These are phyloP conservation scores for Brachionus angularis DNA, from an alignment of 1,140 invertebrate genomes.

Conservation along the genomic window DNA sequence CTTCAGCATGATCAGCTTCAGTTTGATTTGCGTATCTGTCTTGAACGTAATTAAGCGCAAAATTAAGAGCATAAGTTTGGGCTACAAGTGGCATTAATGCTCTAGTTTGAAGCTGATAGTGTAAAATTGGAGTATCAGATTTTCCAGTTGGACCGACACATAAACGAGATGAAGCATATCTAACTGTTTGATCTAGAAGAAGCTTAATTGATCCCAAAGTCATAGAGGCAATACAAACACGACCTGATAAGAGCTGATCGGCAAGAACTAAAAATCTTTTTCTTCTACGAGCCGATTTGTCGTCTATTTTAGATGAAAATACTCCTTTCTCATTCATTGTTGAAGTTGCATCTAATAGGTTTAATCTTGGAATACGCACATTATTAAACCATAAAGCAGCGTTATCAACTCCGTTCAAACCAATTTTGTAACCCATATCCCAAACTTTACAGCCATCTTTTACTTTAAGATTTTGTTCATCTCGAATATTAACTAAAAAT, in stretches of 20 bases:
- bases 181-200: conserved; percentile 20
- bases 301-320: conserved; percentile 2
- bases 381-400: conserved; percentile 53
- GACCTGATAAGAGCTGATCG: conserved; percentile 54
- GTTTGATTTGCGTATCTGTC: conserved; percentile 46
- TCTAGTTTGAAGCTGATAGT: conserved; percentile 54
- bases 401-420: conserved; percentile 56
- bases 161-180: conserved; percentile 52
- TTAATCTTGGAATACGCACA: conserved; percentile 52
- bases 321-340: conserved; percentile 49
- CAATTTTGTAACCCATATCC: conserved; percentile 57
- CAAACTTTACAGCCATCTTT: conserved; percentile 51
- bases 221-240: conserved; percentile 56
- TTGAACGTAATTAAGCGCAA: conserved; percentile 54
- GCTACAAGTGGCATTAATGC: conserved; percentile 54
- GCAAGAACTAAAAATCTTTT: conserved; percentile 54
- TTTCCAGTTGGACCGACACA: conserved; percentile 54
- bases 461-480: conserved; percentile 45
- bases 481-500: conserved; percentile 53
- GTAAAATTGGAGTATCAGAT: conserved; percentile 53
- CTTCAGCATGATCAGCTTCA: conserved; percentile 50
- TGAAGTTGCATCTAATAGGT: conserved; percentile 51
- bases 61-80: conserved; percentile 52
- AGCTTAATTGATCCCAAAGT: conserved; percentile 49
- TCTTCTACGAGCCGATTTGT: conserved; percentile 45